A percentile compares a stretch with the other conserved stretches of the same genome.
These are phyloP conservation scores for Calypte anna DNA, from an alignment of 2,113 vertebrate genomes.

Conservation along the genomic window DNA sequence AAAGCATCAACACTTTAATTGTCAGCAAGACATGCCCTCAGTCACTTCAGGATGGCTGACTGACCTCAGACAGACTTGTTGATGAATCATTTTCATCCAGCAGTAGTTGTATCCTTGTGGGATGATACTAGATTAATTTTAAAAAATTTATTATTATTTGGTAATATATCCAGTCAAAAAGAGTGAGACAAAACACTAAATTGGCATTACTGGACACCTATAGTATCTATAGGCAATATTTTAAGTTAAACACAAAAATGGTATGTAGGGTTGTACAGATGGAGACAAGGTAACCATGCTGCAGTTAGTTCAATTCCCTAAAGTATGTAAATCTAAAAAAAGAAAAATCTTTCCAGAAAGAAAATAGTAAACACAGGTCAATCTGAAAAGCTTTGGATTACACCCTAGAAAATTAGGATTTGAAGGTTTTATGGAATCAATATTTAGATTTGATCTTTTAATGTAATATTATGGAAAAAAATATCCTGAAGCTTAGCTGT, in stretches of 20 bases:
- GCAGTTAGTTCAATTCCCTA: neutral
- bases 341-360: neutral
- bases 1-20: neutral
- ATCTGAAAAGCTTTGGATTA: neutral
- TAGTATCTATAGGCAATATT: neutral
- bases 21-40: neutral
- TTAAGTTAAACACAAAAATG: neutral
- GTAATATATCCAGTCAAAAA: neutral
- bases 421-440: neutral
- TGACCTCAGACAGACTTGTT: neutral
- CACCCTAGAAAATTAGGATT: neutral
- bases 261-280: neutral
- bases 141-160: neutral
- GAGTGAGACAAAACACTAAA: neutral
- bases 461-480: neutral
- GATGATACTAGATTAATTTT: neutral
- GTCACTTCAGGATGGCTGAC: neutral
- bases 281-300: neutral
- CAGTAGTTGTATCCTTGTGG: neutral
- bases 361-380: neutral
- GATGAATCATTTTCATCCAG: neutral
- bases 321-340: neutral
- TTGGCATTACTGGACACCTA: neutral
- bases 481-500: neutral
- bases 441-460: neutral